A percentile compares a stretch with the other conserved stretches of the same genome.
Evolutionary conservation across 1,140 invertebrate genomes (phyloP).

Genomic region (Polypedilum vanderplanki): DNA sequence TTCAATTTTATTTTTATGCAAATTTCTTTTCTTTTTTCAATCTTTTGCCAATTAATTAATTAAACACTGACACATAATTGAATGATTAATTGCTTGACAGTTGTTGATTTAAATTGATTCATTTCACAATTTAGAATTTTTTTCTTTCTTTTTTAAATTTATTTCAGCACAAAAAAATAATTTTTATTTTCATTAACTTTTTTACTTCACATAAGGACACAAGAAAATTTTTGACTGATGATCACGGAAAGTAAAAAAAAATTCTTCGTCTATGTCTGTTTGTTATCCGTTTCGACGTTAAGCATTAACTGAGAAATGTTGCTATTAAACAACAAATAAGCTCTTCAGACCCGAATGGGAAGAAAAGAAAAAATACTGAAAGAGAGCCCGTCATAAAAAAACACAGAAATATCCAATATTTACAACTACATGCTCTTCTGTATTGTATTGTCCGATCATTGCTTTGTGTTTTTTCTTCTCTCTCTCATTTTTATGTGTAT

Average conservation of each 20-base stretch:
- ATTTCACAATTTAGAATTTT: not conserved
- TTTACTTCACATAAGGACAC: not conserved
- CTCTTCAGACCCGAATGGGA: conserved; percentile 8
- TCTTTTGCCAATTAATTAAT: not conserved
- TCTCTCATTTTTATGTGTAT: not conserved
- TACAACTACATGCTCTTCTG: conserved; percentile 4
- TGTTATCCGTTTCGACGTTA: conserved; percentile 28
- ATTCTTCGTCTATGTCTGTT: conserved; percentile 1
- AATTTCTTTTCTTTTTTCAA: not conserved
- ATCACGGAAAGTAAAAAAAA: not conserved
- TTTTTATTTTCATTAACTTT: not conserved
- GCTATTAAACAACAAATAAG: conserved; percentile 29
- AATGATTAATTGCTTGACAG: not conserved
- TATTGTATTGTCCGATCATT: not conserved
- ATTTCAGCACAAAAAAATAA: not conserved
- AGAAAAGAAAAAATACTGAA: conserved; percentile 19
- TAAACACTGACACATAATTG: not conserved
- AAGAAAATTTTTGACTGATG: not conserved
- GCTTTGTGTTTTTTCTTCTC: not conserved
- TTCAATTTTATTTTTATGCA: not conserved
- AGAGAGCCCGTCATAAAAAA: conserved; percentile 25
- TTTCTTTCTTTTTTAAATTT: not conserved
- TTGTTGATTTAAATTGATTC: not conserved
- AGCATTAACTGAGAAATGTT: conserved; percentile 29
- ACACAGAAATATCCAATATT: not conserved